Evolutionary conservation across 2,888 invertebrate genomes (phyloP), one percentile per base, ranked within the genome.

Genomic region (Eurytoma californica): DNA sequence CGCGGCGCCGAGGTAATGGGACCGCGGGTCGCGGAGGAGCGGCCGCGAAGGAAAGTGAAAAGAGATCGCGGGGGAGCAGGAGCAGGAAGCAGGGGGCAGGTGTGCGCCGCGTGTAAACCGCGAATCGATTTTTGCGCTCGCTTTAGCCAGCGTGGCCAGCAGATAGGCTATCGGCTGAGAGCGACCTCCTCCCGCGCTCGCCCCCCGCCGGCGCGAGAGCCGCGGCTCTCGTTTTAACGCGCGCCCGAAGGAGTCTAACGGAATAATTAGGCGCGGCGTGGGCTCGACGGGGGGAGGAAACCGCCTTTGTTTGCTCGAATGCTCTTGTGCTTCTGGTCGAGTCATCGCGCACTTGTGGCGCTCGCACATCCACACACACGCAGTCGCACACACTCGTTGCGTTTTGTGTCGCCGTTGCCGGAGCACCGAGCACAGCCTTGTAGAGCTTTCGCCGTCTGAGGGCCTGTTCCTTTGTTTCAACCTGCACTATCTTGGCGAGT

Each of bases 71-170:
- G 65, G 5, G 58, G 66, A 18, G 20, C 14, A 18, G 3, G 63
- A 9, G n/a, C 28, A n/a, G 14, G 39, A 57, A 30, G 60, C 3
- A 18, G 61, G 13, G 53, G 16, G 53, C 28, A 30, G 63, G 66
- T 51, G 65, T n/a, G 55, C 58, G 47, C 58, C 7, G 5, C 69
- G 60, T 53, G 63, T 68, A 80, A 67, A 72, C 70, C 72, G 67
- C 72, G 13, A 53, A 80, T 80, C 80, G 80, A 80, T 80, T 80
- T 76, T 80, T 79, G 66, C 53, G 51, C 65, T 70, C 68, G 16
- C 47, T 58, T 51, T 30, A 51, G 60, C 58, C 65, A 49, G 63
- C 53, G 65, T 16, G 65, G 39, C 14, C 57, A n/a, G 5, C 30
- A 30, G 18, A 16, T 20, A 7, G 13, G 18, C 16, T 63, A n/a